Evolutionary conservation across 1,140 invertebrate genomes (phyloP), one percentile per base, ranked within the genome.

Genomic region (Notospermus geniculatus): DNA sequence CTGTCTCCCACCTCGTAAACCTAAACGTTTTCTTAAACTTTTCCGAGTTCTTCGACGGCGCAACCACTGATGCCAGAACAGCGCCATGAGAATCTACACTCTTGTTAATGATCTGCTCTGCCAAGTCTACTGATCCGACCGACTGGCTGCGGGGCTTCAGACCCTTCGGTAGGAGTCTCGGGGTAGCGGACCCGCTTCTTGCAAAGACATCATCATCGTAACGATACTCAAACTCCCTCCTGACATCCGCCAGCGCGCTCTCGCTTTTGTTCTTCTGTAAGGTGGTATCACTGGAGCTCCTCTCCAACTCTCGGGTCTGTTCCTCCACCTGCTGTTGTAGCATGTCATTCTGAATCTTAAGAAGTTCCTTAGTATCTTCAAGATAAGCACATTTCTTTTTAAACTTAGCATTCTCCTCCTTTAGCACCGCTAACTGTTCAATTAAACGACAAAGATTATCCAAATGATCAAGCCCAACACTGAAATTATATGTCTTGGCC

Each of bases 361-460:
- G 84, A 9, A 90, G 80, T 27, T 85, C 85, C 71, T 87, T 88
- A 17, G 89, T 81, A 68, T 89, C 86, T 71, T 90, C 89, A 28
- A 91, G 81, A 62, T 90, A 89, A 55, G 87, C 84, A 17, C 91
- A 84, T 43, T 86, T 82, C 63, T 85, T 85, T 53, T 89, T 86
- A 1, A 91, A 76, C 60, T 85, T 85, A 1, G 84, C 80, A 72
- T 90, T 91, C 66, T 89, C 86, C 68, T 90, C 86, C 54, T 87
- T 85, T 19, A 92, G 78, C 13, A 85, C 85, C 2, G 90, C 80
- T 32, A 91, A 83, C 68, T 91, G 88, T 67, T 91, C 88, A 77
- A 91, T 85, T 9, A 92, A 77, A 54, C 86, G 84, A 65, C 90
- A 86, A 2, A 92, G 77, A 63, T 89, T 88, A 66, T 90, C 89